Conservation (phyloP, 2,113 vertebrate species). For the Nibea albiflora region DNA sequence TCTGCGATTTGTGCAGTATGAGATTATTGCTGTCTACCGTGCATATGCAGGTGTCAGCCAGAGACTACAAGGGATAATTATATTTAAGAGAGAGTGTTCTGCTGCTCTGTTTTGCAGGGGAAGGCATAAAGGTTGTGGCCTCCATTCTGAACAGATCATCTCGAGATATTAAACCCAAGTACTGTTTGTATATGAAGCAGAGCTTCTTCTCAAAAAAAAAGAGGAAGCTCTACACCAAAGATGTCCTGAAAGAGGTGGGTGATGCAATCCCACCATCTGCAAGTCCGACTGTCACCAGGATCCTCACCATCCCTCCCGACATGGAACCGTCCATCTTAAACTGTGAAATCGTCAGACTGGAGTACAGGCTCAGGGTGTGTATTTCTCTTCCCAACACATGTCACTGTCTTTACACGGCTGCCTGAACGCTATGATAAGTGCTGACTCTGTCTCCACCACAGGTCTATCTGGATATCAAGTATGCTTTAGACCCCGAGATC, state of each 20-base stretch:
- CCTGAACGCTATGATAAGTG: background rate
- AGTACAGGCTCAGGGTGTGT: slow-evolving; percentile 75
- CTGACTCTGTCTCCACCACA: slow-evolving; percentile 23
- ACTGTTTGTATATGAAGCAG: slow-evolving; percentile 67
- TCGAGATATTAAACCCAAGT: slow-evolving; percentile 68
- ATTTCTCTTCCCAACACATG: background rate
- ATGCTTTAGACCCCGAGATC: slow-evolving; percentile 61
- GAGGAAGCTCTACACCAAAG: slow-evolving; percentile 53
- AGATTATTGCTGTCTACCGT: background rate
- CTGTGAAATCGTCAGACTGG: slow-evolving; percentile 67
- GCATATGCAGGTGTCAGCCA: no score
- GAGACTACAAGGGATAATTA: background rate
- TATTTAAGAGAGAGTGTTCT: background rate
- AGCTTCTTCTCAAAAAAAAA: slow-evolving; percentile 68
- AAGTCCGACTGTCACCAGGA: slow-evolving; percentile 59
- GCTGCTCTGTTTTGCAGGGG: slow-evolving; percentile 61
- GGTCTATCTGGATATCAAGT: slow-evolving; percentile 75
- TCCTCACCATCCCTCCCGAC: slow-evolving; percentile 64
- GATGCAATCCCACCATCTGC: slow-evolving; percentile 60
- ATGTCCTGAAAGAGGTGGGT: slow-evolving; percentile 70
- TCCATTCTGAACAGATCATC: slow-evolving; percentile 74
- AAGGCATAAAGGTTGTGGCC: slow-evolving; percentile 63
- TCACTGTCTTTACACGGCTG: background rate
- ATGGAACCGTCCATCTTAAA: slow-evolving; percentile 45
- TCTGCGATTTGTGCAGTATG: background rate